A percentile compares a stretch with the other conserved stretches of the same genome.
These are phyloP conservation scores for Polymixis lichenea DNA, from an alignment of 2,888 invertebrate genomes.

Conservation along the genomic window DNA sequence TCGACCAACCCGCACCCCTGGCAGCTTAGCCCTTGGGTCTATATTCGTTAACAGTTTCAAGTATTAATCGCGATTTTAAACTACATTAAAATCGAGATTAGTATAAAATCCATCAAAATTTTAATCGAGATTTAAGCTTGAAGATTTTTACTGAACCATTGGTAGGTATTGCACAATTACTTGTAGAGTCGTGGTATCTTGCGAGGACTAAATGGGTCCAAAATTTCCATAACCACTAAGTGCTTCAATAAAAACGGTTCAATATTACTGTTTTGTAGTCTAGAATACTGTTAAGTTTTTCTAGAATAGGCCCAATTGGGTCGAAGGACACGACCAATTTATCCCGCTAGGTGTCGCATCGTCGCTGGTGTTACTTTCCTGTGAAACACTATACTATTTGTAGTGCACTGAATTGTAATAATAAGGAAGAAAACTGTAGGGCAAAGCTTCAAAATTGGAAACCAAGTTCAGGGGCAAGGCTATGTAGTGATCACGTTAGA, in stretches of 20 bases:
- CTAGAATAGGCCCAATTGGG: no score
- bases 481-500: not conserved
- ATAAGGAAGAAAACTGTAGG: no score
- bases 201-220: not conserved
- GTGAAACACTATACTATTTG: no score
- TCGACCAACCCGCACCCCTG: no score
- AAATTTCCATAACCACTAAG: not conserved
- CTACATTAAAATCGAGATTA: not conserved
- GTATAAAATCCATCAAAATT: not conserved
- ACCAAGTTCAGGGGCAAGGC: no score
- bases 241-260: not conserved
- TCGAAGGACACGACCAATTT: not conserved
- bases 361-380: not conserved
- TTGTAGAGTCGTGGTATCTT: not conserved
- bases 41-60: not conserved
- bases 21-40: not conserved
- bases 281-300: no score
- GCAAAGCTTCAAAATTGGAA: not conserved
- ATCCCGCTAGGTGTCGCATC: not conserved
- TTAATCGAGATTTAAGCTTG: not conserved
- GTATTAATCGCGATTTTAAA: not conserved
- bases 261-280: no score
- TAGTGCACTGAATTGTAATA: no score
- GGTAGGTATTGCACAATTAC: not conserved
- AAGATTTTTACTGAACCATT: not conserved